Evolutionary conservation across 2,797 vertebrate genomes (phyloP).

Genomic region (Siniperca scherzeri): DNA sequence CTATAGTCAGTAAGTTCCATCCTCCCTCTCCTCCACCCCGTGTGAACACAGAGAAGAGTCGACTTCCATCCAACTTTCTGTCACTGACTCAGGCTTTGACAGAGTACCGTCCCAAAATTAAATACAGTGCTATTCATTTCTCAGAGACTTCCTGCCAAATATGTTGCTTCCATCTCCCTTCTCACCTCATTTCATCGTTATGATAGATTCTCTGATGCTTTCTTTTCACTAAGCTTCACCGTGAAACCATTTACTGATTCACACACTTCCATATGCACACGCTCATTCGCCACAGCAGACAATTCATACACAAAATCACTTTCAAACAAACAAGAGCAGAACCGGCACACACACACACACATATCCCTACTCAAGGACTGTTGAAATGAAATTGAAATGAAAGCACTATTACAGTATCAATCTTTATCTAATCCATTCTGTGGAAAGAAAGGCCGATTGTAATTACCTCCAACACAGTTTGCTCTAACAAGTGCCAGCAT

Average conservation of each 20-base stretch:
- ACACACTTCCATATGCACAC: constrained; percentile 23
- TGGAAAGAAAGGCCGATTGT: constrained; percentile 49
- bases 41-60: constrained; percentile 14
- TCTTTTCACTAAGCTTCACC: background rate
- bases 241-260: constrained; percentile 42
- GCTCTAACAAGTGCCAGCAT: constrained; percentile 46
- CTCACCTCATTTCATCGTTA: constrained; percentile 55
- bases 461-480: constrained; percentile 69
- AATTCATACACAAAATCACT: constrained; percentile 34
- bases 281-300: constrained; percentile 26
- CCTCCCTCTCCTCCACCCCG: constrained; percentile 2
- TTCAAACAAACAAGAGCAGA: constrained; percentile 24
- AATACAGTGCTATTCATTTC: constrained; percentile 41
- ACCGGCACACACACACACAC: background rate
- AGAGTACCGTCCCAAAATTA: constrained; percentile 44
- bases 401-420: constrained; percentile 66
- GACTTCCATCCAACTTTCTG: constrained; percentile 30
- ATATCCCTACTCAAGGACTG: constrained; percentile 3
- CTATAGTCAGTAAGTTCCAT: background rate
- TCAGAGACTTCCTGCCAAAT: constrained; percentile 48
- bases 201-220: constrained; percentile 50
- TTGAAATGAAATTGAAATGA: constrained; percentile 65
- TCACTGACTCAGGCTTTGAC: constrained; percentile 52
- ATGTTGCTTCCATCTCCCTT: constrained; percentile 38
- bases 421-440: constrained; percentile 72